These are phyloP conservation scores for Catagonus wagneri DNA, from an alignment of 2,113 vertebrate genomes.

Conservation along the genomic window DNA sequence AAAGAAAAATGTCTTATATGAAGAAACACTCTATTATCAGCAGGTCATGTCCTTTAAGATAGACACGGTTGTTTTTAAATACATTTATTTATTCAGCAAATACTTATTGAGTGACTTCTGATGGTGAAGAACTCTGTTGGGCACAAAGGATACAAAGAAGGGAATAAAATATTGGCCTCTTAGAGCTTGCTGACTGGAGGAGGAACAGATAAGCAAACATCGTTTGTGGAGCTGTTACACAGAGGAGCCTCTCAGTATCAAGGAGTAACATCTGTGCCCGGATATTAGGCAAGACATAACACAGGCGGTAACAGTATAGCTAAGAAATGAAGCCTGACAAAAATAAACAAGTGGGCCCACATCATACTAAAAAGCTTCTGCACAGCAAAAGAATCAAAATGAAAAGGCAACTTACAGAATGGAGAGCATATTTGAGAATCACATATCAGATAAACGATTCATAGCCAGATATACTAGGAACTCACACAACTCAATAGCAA, in stretches of 20 bases:
- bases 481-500: neutral
- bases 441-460: neutral
- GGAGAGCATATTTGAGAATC: neutral
- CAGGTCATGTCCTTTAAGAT: neutral
- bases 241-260: neutral
- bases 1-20: neutral
- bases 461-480: neutral
- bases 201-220: neutral
- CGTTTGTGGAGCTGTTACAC: neutral
- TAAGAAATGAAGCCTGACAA: neutral
- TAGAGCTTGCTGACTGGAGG: neutral
- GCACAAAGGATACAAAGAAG: neutral
- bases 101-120: neutral
- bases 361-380: neutral
- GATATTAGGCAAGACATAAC: neutral
- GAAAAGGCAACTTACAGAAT: neutral
- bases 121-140: neutral
- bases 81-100: neutral
- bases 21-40: neutral
- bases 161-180: neutral
- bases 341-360: neutral
- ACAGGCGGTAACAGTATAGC: neutral
- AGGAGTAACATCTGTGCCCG: neutral
- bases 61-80: neutral
- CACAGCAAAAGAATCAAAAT: neutral